Conservation (phyloP, 1,140 invertebrate genomes). For the Whitmania pigra region DNA sequence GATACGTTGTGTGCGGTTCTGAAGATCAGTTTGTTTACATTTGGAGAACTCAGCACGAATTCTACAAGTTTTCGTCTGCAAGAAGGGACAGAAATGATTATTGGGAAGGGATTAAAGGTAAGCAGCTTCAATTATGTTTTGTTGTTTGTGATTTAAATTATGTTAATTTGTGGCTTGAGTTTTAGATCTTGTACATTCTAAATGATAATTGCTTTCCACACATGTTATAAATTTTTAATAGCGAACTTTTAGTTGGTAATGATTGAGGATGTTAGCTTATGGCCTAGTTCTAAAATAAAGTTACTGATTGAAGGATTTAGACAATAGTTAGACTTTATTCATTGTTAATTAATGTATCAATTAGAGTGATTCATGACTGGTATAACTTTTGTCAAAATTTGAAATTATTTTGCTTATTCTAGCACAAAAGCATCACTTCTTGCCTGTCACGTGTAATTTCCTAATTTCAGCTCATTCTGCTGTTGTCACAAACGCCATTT, state of each 20-base stretch:
- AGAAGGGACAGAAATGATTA: conserved; percentile 86
- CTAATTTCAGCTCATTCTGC: conserved; percentile 66
- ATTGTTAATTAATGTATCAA: neutral
- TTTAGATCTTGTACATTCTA: too few relatives aligned
- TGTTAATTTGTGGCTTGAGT: too few relatives aligned
- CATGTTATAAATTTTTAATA: neutral
- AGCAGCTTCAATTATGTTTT: conserved; percentile 14
- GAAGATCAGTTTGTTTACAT: conserved; percentile 96
- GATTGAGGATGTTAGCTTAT: too few relatives aligned
- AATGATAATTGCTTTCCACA: too few relatives aligned
- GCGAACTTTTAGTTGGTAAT: too few relatives aligned
- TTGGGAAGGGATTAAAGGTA: conserved; percentile 87
- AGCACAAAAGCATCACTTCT: too few relatives aligned
- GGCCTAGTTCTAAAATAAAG: too few relatives aligned
- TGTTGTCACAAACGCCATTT: conserved; percentile 88
- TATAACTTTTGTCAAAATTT: too few relatives aligned
- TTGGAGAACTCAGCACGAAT: conserved; percentile 89
- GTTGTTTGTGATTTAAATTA: neutral
- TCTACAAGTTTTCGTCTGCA: conserved; percentile 84
- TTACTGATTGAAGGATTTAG: too few relatives aligned
- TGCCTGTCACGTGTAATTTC: neutral
- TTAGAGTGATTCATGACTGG: neutral
- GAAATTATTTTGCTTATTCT: too few relatives aligned
- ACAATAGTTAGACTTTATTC: too few relatives aligned
- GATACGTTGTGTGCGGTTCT: conserved; percentile 91